These are phyloP conservation scores for Donacobius atricapilla DNA, from an alignment of 2,113 vertebrate genomes.

Conservation along the genomic window DNA sequence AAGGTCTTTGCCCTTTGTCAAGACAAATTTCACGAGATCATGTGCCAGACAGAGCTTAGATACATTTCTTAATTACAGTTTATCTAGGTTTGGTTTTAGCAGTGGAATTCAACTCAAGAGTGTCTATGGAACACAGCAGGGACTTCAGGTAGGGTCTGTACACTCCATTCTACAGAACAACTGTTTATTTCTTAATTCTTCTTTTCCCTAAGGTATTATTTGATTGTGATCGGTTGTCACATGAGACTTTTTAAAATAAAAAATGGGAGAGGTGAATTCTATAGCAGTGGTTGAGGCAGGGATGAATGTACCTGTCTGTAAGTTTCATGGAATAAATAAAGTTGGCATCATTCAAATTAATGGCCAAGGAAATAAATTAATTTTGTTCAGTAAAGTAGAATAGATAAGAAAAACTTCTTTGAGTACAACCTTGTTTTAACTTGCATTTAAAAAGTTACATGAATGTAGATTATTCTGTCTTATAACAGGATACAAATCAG, in stretches of 20 bases:
- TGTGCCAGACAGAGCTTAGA: neutral
- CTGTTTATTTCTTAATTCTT: neutral
- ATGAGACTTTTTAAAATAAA: neutral
- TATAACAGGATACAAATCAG: neutral
- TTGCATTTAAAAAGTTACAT: neutral
- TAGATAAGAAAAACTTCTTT: neutral
- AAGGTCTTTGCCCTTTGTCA: neutral
- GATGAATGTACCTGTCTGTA: neutral
- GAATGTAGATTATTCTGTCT: neutral
- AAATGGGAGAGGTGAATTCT: rapidly evolving
- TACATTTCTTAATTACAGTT: neutral
- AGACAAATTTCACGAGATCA: neutral
- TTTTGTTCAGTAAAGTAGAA: neutral
- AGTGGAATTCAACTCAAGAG: neutral
- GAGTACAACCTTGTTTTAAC: neutral
- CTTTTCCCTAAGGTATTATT: neutral
- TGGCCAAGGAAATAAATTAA: rapidly evolving
- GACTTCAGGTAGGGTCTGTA: neutral
- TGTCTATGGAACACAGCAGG: neutral
- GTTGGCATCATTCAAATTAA: neutral
- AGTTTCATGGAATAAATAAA: neutral
- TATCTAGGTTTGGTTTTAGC: neutral
- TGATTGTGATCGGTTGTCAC: neutral
- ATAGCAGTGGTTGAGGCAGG: neutral
- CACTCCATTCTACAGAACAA: neutral